phyloP scores from a whole-genome alignment of 2,113 vertebrate species.

The Peromyscus californicus region DNA sequence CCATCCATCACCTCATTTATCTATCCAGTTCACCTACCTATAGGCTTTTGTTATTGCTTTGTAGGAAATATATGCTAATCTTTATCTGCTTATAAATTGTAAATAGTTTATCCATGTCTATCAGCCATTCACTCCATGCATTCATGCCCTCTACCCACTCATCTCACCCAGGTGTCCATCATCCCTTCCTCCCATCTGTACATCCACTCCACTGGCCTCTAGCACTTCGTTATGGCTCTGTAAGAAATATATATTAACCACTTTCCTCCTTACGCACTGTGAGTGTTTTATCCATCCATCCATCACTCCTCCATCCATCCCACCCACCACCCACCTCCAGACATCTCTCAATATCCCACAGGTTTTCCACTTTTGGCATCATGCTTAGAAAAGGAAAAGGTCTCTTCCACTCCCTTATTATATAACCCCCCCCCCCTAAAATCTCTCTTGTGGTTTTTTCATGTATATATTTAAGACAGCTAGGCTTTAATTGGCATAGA shows the following conservation, averaged over 20 bases:
- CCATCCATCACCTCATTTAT: too few relatives aligned
- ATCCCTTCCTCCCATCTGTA: too few relatives aligned
- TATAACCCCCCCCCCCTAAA: slow-evolving; percentile 26
- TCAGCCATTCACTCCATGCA: too few relatives aligned
- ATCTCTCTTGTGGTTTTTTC: slow-evolving; percentile 38
- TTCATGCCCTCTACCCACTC: background rate
- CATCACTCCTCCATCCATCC: background rate
- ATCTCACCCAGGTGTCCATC: background rate
- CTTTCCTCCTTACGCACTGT: background rate
- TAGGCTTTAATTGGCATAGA: slow-evolving; percentile 38
- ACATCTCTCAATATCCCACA: slow-evolving; percentile 8
- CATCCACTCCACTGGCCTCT: background rate
- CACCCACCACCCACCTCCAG: background rate
- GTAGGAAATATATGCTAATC: background rate
- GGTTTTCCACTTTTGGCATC: slow-evolving; percentile 14
- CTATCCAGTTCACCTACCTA: background rate
- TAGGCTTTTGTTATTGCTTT: background rate
- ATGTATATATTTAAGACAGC: slow-evolving; percentile 51
- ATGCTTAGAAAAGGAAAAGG: slow-evolving; percentile 32
- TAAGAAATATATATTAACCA: background rate
- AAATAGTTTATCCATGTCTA: background rate
- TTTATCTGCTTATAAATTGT: background rate
- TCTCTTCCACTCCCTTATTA: background rate
- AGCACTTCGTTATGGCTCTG: background rate
- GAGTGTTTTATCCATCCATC: background rate